A percentile compares a stretch with the other conserved stretches of the same genome.
phyloP scores from a whole-genome alignment of 2,113 vertebrate species.

The Parus major region DNA sequence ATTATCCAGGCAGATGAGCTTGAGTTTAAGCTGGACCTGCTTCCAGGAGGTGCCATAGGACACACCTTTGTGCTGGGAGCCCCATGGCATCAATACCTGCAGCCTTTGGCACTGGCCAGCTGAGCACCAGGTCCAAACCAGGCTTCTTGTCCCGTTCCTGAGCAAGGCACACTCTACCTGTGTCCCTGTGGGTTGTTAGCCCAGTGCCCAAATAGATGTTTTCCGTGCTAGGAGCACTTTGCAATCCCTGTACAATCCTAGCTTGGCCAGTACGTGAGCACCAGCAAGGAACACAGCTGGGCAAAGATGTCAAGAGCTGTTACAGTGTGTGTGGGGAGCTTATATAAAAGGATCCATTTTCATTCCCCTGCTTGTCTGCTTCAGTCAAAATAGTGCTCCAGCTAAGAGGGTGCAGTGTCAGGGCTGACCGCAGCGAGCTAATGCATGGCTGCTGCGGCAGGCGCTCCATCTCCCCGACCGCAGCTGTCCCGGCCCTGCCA shows the following conservation, averaged over 20 bases:
- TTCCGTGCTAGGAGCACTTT: not conserved
- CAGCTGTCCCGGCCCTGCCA: not conserved
- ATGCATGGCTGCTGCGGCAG: not conserved
- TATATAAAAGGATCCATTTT: slow-evolving; percentile 41
- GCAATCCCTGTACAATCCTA: not conserved
- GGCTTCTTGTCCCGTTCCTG: fast-evolving
- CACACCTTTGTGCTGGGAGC: not conserved
- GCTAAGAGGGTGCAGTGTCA: not conserved
- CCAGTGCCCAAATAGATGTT: not conserved
- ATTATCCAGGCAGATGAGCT: not conserved
- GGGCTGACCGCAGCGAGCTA: not conserved
- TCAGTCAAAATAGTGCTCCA: not conserved
- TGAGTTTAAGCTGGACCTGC: not conserved
- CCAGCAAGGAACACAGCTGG: not conserved
- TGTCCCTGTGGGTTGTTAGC: not conserved
- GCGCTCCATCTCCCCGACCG: not conserved
- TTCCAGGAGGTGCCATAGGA: not conserved
- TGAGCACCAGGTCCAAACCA: not conserved
- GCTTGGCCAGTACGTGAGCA: fast-evolving
- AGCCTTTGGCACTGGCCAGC: not conserved
- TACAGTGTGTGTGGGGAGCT: not conserved
- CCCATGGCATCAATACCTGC: fast-evolving
- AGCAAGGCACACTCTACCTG: fast-evolving
- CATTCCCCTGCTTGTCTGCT: slow-evolving; percentile 41
- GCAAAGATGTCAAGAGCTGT: slow-evolving; percentile 14